A percentile compares a stretch with the other conserved stretches of the same genome.
Evolutionary conservation across 2,113 vertebrate genomes (phyloP).

Genomic region (Phodopus roborovskii): DNA sequence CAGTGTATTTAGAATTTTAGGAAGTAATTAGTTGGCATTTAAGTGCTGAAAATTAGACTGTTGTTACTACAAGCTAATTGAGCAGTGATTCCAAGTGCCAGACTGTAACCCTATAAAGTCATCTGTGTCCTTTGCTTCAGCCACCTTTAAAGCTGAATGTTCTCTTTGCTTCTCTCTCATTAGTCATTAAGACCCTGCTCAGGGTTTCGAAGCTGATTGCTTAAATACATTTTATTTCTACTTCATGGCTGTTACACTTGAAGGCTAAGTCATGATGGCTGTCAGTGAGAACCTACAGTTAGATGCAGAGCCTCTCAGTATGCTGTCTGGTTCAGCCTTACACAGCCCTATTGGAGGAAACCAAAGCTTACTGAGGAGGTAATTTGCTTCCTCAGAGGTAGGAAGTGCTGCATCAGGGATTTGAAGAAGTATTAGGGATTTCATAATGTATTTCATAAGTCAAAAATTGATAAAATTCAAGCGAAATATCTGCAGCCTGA

Average conservation of each 20-base stretch:
- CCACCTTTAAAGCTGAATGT: conserved; percentile 20
- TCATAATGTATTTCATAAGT: not conserved
- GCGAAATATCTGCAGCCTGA: not conserved
- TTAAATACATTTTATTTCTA: conserved; percentile 37
- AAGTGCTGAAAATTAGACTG: conserved; percentile 33
- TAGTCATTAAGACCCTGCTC: not conserved
- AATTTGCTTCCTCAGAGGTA: not conserved
- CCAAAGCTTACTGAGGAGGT: not conserved
- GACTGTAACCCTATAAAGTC: not conserved
- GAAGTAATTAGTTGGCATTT: conserved; percentile 44
- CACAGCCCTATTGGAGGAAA: not conserved
- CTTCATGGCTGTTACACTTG: not conserved
- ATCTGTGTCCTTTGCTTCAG: not conserved
- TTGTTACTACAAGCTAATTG: conserved; percentile 29
- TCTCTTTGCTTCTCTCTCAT: not conserved
- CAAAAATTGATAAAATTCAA: not conserved
- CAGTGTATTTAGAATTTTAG: not conserved
- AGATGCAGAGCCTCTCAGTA: not conserved
- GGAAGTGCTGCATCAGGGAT: not conserved
- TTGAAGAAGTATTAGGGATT: not conserved
- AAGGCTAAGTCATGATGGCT: not conserved
- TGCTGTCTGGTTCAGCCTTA: not conserved
- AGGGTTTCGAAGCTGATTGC: not conserved
- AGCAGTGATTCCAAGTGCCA: conserved; percentile 22
- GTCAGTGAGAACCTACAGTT: not conserved